phyloP scores from a whole-genome alignment of 2,113 vertebrate species.

The Cyprinodon tularosa region DNA sequence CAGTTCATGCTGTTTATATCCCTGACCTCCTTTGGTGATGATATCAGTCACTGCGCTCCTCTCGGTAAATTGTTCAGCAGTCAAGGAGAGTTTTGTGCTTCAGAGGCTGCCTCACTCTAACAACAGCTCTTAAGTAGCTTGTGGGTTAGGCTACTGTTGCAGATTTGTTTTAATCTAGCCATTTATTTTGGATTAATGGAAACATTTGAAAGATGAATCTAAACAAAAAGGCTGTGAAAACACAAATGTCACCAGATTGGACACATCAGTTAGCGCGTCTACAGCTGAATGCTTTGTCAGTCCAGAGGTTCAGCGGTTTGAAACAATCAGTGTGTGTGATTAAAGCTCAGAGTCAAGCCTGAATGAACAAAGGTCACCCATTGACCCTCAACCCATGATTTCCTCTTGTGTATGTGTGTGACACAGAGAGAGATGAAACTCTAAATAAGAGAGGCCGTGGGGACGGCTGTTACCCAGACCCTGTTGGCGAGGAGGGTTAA shows the following conservation, averaged over 20 bases:
- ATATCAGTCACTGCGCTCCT: slow-evolving; percentile 24
- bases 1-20: slow-evolving; percentile 17
- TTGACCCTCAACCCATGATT: slow-evolving; percentile 41
- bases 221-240: not conserved
- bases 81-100: slow-evolving; percentile 9
- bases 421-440: slow-evolving; percentile 20
- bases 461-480: slow-evolving; percentile 23
- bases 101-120: slow-evolving; percentile 6
- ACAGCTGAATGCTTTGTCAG: not conserved
- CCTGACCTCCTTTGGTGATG: slow-evolving; percentile 30
- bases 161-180: not conserved
- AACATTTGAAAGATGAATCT: not conserved
- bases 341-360: slow-evolving; percentile 38
- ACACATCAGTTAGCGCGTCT: not conserved
- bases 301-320: slow-evolving; percentile 11
- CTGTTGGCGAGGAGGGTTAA: slow-evolving; percentile 39
- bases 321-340: slow-evolving; percentile 56
- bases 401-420: slow-evolving; percentile 14
- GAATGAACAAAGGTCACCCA: slow-evolving; percentile 46
- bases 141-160: not conserved
- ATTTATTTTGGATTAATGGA: not conserved
- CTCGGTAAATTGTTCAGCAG: slow-evolving; percentile 40
- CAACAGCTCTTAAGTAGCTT: not conserved
- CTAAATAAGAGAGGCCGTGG: slow-evolving; percentile 37
- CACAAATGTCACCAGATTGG: not conserved